Conservation (phyloP, 1,140 invertebrate genomes). For the Sycophila sp. region DNA sequence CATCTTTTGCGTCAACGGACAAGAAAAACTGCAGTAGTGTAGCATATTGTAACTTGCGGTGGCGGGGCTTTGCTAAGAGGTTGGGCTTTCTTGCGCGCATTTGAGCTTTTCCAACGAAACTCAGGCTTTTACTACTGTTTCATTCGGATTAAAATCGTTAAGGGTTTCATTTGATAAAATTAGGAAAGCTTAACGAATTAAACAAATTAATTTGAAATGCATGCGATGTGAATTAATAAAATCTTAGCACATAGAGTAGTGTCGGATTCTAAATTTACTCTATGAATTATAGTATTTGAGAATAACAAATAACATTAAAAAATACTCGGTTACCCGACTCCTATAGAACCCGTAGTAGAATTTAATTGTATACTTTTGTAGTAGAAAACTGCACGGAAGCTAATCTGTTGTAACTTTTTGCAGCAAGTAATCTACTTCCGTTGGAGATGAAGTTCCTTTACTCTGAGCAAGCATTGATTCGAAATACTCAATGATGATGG, state of each 20-base stretch:
- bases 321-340: too few relatives aligned
- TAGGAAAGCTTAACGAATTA: too few relatives aligned
- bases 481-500: neutral
- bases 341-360: too few relatives aligned
- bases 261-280: too few relatives aligned
- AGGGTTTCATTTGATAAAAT: too few relatives aligned
- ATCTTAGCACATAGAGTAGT: too few relatives aligned
- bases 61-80: conserved; percentile 24
- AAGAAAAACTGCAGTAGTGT: conserved; percentile 3
- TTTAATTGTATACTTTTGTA: conserved; percentile 13
- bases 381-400: neutral
- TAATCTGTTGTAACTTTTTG: conserved; percentile 32
- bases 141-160: too few relatives aligned
- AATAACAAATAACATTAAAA: too few relatives aligned
- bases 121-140: too few relatives aligned
- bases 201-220: too few relatives aligned
- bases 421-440: conserved; percentile 60
- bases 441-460: conserved; percentile 55
- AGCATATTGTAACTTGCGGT: conserved; percentile 13
- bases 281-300: too few relatives aligned
- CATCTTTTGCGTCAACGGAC: neutral
- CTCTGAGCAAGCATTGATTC: neutral
- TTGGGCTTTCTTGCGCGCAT: conserved; percentile 12
- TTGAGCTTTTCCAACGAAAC: neutral
- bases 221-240: too few relatives aligned